Evolutionary conservation across 2,113 vertebrate genomes (phyloP), one percentile per base, ranked within the genome.

Genomic region (Myotis davidii): DNA sequence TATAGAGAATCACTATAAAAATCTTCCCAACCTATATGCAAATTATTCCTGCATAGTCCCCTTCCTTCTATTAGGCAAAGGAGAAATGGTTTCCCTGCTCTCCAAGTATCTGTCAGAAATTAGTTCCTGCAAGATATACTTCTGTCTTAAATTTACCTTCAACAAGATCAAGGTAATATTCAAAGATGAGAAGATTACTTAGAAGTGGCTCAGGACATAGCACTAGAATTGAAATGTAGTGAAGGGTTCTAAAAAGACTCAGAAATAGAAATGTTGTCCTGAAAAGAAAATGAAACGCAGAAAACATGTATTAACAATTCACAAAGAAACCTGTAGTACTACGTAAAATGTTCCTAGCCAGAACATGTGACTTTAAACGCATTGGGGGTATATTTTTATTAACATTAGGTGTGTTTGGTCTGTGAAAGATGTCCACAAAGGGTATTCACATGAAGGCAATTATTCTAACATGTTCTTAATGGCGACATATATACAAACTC

Each of bases 61-160:
- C 37, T 69, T 69, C 56, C 73, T 95, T 85, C 77, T 69, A n/a
- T 32, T 89, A 96, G 32, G 11, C 81, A 42, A 29, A 48, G 37
- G 59, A 91, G 70, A 85, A 76, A 91, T 45, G n/a, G 50, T 72
- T 87, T 90, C 18, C 76, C 25, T 3, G 2, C 64, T 86, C 4
- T 67, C 64, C 83, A 93, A 95, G 37, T 39, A 79, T 73, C 82
- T 97, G 91, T 93, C 95, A 89, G 50, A 95, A 95, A 88, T 94
- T 88, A 94, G 64, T 87, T 94, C n/a, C 69, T 88, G n/a, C 50
- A 95, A 85, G 91, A 89, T 81, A 86, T 54, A 86, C 29, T 73
- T 92, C 32, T 94, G 67, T 85, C 56, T 94, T 91, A 96, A 94
- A 94, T 82, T 56, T 90, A 70, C 82, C 87, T 77, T 83, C 54